Percentiles rank a stretch among this genome's conserved stretches.
Conservation (phyloP, 2,888 invertebrate genomes). For the Marasmarcha lunaedactyla region DNA sequence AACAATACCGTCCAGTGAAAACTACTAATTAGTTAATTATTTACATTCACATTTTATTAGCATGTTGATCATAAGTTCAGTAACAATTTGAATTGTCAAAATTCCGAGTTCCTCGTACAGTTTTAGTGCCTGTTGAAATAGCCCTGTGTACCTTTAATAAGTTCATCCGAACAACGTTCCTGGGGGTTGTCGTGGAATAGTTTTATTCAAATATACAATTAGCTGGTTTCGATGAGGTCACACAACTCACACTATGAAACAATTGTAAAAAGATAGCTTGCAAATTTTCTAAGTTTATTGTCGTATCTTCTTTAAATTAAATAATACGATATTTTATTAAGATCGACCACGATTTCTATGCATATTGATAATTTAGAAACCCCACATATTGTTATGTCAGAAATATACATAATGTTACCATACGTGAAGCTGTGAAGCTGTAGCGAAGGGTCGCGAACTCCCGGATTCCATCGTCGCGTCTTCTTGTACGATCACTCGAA, state of each 20-base stretch:
- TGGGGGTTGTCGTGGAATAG: constrained; percentile 38
- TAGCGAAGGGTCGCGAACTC: constrained; percentile 14
- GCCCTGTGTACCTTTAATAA: no score
- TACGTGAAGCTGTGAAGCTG: constrained; percentile 21
- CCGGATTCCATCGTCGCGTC: no score
- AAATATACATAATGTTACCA: constrained; percentile 16
- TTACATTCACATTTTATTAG: constrained; percentile 19
- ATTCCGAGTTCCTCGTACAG: no score
- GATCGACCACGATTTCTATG: constrained; percentile 13
- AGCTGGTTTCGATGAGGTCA: constrained; percentile 2
- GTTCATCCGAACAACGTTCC: constrained; percentile 37
- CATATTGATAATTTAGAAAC: constrained; percentile 15
- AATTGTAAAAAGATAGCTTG: no score
- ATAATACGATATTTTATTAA: constrained; percentile 9
- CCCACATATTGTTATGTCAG: constrained; percentile 14
- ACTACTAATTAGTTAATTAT: constrained; percentile 20
- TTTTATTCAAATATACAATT: background rate
- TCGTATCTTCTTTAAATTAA: constrained; percentile 1
- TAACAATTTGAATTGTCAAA: background rate
- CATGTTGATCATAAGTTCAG: background rate
- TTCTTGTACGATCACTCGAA: no score
- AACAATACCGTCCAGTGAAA: constrained; percentile 62
- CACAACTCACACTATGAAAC: background rate
- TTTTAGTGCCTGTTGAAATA: no score
- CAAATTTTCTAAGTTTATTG: constrained; percentile 1